Percentiles rank a stretch among this genome's conserved stretches.
Conservation (phyloP, 2,113 vertebrate species). For the Pelusios castaneus region DNA sequence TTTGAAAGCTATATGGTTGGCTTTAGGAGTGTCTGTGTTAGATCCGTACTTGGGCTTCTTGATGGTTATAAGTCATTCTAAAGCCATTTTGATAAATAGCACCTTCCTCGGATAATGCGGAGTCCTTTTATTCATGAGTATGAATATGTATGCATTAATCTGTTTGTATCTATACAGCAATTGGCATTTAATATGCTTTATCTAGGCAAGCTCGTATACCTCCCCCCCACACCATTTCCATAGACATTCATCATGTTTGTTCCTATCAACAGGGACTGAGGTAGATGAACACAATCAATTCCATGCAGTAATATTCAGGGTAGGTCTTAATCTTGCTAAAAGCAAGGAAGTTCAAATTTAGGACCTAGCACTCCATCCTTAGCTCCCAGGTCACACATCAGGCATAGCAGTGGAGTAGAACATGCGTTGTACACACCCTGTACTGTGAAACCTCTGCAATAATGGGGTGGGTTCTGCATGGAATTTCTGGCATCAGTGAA, state of each 20-base stretch:
- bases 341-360: not conserved
- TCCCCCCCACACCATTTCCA: not conserved
- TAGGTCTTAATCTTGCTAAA: constrained; percentile 25
- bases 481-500: not conserved
- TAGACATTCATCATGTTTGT: not conserved
- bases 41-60: constrained; percentile 37
- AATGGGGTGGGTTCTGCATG: not conserved
- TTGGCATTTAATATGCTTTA: not conserved
- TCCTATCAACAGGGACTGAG: not conserved
- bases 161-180: not conserved
- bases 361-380: not conserved
- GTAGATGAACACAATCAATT: not conserved
- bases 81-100: constrained; percentile 34
- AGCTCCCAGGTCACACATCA: not conserved
- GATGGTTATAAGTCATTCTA: constrained; percentile 10
- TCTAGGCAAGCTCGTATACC: not conserved
- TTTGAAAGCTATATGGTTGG: constrained; percentile 16
- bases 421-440: not conserved
- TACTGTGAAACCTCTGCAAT: not conserved
- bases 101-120: not conserved
- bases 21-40: constrained; percentile 34
- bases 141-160: not conserved
- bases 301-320: not conserved
- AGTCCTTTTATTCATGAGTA: not conserved
- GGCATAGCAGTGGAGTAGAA: not conserved